A percentile compares a stretch with the other conserved stretches of the same genome.
phyloP scores from a whole-genome alignment of 92 coral and sea anemone genomes.

The Phenganax stokvisi region DNA sequence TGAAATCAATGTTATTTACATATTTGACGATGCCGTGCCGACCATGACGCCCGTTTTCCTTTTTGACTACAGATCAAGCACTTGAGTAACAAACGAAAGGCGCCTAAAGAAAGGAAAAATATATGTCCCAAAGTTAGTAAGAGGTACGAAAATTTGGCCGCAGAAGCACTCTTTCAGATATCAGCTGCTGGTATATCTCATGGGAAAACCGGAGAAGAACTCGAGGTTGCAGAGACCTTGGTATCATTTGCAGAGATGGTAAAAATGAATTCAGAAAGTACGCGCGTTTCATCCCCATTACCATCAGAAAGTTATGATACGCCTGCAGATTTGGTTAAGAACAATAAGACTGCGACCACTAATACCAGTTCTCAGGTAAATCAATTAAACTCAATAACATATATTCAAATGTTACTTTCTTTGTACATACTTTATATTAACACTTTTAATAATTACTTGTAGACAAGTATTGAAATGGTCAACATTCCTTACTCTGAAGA shows the following conservation, averaged over 20 bases:
- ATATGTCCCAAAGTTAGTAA: neutral
- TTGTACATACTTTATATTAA: neutral
- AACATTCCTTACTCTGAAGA: conserved; percentile 7
- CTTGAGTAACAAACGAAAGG: neutral
- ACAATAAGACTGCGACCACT: neutral
- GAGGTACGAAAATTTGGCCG: neutral
- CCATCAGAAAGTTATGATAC: neutral
- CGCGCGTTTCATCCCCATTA: neutral
- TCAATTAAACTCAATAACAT: neutral
- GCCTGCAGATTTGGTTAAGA: neutral
- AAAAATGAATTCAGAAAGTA: neutral
- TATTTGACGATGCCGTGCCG: neutral
- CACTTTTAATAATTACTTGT: neutral
- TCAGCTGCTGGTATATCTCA: neutral
- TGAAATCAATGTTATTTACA: neutral
- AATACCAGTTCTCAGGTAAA: neutral
- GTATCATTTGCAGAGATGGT: neutral
- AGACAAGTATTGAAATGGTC: conserved; percentile 9
- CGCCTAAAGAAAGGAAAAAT: neutral
- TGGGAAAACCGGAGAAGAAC: neutral
- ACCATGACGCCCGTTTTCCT: neutral
- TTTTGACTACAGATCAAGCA: neutral
- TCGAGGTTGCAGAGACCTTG: neutral
- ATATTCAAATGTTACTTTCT: neutral
- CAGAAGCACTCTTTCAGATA: neutral